Evolutionary conservation across 2,888 invertebrate genomes (phyloP), one percentile per base, ranked within the genome.

Genomic region (Cinara cedri): DNA sequence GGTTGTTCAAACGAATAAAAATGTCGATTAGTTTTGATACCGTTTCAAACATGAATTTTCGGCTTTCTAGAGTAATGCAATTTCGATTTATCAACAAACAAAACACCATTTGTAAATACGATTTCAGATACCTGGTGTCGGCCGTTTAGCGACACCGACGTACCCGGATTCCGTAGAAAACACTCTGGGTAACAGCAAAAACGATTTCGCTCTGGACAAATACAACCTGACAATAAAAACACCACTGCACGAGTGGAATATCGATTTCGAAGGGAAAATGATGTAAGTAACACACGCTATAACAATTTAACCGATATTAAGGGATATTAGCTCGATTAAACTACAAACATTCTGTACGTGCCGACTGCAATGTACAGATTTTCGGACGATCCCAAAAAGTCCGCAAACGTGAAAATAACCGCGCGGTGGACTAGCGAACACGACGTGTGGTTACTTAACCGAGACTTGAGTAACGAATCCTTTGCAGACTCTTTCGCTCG

Each of bases 381-480:
- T 6, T 46, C 68, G 1, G 49, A 60, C 21, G 14, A 60, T 13
- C 60, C 76, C 11, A 16, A 46, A 1, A 11, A 11, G 0, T 16
- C 46, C 3, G 68, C 34, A 1, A 13, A 49, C 49, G 76, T 78
- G 9, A 78, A 57, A 4, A 68, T 78, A 46, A 60, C 34, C 10
- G 76, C 66, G 16, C 16, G 34, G 3, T 78, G 76, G 76, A 66
- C 26, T 11, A 78, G 76, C 57, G 11, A 14, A 14, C 6, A 6
- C 16, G 49, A 68, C 26, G 68, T 60, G 13, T 78, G 76, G 76
- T 34, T 78, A 60, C 76, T 78, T 16, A 78, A 78, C 44, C 68
- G 76, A n/a, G 76, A 78, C 34, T 70, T 66, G 26, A 78, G 76
- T 13, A 60, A 46, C 49, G 46, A 60, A 13, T 44, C 68, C 10